Conservation (phyloP, 2,888 invertebrate genomes). For the Exocentrus adspersus region DNA sequence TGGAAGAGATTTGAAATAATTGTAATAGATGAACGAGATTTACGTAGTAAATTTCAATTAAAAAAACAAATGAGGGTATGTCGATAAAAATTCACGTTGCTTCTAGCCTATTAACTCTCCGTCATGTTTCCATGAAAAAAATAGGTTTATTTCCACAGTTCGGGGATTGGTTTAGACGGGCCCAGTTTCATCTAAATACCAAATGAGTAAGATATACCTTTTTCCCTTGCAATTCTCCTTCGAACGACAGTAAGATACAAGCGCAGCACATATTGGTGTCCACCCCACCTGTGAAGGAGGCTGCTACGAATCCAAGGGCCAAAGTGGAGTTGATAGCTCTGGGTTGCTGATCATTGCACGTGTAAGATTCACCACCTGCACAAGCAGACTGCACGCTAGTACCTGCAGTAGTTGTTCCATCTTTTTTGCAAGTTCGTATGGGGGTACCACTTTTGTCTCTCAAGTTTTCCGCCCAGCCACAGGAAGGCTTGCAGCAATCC, state of each 20-base stretch:
- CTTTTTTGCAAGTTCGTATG: constrained; percentile 29
- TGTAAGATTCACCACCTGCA: constrained; percentile 32
- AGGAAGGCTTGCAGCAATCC: constrained; percentile 45
- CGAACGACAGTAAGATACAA: constrained; percentile 38
- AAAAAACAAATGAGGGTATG: too few species aligned
- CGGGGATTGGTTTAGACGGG: too few species aligned
- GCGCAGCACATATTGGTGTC: constrained; percentile 37
- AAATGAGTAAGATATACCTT: too few species aligned
- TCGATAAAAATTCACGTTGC: too few species aligned
- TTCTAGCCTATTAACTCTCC: too few species aligned
- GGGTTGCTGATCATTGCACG: constrained; percentile 40
- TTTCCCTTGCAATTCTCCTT: neutral
- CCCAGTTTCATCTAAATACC: too few species aligned
- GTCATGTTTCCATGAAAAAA: too few species aligned
- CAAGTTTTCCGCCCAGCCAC: constrained; percentile 38
- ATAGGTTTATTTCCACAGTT: too few species aligned
- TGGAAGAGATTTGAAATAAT: neutral
- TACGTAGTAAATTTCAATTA: too few species aligned
- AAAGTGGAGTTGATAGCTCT: constrained; percentile 34
- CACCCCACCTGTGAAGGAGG: constrained; percentile 40
- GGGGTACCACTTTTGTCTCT: constrained; percentile 1
- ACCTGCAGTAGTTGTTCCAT: constrained; percentile 28
- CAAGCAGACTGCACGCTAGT: constrained; percentile 35
- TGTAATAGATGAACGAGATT: too few species aligned
- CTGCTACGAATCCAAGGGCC: constrained; percentile 41